phyloP scores from a whole-genome alignment of 2,797 vertebrate species.

The Cuculus canorus region DNA sequence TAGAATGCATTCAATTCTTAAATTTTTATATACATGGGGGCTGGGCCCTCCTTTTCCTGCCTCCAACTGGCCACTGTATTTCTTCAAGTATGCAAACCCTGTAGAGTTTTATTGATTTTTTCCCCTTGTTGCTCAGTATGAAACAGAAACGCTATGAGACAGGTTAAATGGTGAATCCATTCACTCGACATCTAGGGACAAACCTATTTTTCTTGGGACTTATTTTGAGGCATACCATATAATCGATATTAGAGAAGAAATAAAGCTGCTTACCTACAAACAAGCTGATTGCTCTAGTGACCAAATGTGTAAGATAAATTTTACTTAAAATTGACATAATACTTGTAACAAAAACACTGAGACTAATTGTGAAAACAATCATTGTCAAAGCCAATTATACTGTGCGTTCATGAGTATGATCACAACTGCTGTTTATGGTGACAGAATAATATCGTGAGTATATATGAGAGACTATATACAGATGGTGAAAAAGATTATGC shows the following conservation, averaged over 20 bases:
- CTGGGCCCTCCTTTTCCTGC: not conserved
- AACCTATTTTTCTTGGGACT: not conserved
- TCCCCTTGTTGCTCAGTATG: not conserved
- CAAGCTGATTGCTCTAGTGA: not conserved
- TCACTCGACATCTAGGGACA: not conserved
- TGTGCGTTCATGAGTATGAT: not conserved
- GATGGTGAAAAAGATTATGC: constrained; percentile 7
- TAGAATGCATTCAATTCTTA: not conserved
- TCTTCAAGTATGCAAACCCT: not conserved
- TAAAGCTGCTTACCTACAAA: not conserved
- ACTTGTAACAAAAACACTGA: constrained; percentile 15
- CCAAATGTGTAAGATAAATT: constrained; percentile 38
- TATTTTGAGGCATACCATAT: not conserved
- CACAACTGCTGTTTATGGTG: constrained; percentile 8
- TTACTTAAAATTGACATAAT: constrained; percentile 52
- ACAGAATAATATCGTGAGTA: constrained; percentile 13
- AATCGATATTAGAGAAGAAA: not conserved
- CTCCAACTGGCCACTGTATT: not conserved
- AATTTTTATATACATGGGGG: not conserved
- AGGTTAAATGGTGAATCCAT: not conserved
- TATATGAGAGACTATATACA: constrained; percentile 6
- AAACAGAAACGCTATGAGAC: not conserved
- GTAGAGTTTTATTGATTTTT: not conserved
- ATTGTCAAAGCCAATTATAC: constrained; percentile 43
- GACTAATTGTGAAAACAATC: constrained; percentile 62